Conservation (phyloP, 1,140 invertebrate genomes). For the Palaemon carinicauda region DNA sequence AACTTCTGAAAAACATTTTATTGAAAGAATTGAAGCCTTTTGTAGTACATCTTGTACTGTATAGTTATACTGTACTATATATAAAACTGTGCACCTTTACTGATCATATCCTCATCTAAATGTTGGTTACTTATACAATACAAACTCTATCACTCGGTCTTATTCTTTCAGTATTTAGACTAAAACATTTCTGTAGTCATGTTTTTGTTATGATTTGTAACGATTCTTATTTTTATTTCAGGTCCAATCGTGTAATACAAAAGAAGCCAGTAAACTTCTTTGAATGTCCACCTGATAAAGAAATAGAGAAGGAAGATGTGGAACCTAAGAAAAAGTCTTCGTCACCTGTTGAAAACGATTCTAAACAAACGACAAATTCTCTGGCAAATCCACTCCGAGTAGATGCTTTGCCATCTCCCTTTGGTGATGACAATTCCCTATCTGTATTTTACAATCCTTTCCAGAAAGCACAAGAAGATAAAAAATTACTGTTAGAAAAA, state of each 20-base stretch:
- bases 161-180: too few species aligned
- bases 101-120: too few species aligned
- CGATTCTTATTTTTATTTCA: not conserved
- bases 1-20: too few species aligned
- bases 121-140: too few species aligned
- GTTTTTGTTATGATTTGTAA: too few species aligned
- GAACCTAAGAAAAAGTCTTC: slow-evolving; percentile 33
- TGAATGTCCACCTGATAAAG: slow-evolving; percentile 15
- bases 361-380: slow-evolving; percentile 24
- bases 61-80: too few species aligned
- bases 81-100: too few species aligned
- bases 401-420: slow-evolving; percentile 28
- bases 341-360: not conserved
- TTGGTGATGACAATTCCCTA: slow-evolving; percentile 21
- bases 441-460: slow-evolving; percentile 91
- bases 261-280: slow-evolving; percentile 35
- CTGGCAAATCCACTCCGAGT: slow-evolving; percentile 47
- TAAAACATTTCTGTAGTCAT: too few species aligned
- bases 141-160: too few species aligned
- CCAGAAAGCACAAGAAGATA: slow-evolving; percentile 85
- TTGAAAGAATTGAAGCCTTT: too few species aligned
- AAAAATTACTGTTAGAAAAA: slow-evolving; percentile 86
- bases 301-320: slow-evolving; percentile 2
- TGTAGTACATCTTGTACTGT: too few species aligned
- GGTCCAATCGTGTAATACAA: not conserved